Evolutionary conservation across 1,140 invertebrate species (phyloP).

Genomic region (Ylistrum balloti): DNA sequence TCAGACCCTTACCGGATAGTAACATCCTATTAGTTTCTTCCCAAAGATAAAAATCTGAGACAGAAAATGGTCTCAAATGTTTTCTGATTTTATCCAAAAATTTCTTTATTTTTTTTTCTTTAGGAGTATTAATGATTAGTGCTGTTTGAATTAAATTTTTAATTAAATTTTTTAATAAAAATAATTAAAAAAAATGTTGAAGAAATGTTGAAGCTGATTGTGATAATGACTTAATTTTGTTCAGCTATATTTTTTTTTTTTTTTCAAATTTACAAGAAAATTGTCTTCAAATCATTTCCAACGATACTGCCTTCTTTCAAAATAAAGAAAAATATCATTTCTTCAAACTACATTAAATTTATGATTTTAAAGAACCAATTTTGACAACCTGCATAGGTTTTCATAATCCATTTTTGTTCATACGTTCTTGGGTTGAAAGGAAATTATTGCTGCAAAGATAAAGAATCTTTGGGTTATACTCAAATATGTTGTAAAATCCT

Average conservation of each 20-base stretch:
- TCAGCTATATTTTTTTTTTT: no score
- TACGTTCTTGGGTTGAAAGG: no score
- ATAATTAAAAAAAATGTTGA: not conserved
- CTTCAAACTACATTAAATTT: not conserved
- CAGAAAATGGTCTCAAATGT: not conserved
- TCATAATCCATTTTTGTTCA: not conserved
- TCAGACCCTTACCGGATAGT: not conserved
- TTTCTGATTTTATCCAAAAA: not conserved
- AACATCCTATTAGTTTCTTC: not conserved
- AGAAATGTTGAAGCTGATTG: not conserved
- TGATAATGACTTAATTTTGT: not conserved
- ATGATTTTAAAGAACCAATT: not conserved
- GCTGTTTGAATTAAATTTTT: not conserved
- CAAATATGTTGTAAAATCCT: no score
- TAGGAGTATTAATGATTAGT: not conserved
- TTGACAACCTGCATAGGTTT: not conserved
- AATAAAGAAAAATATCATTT: not conserved
- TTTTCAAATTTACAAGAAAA: not conserved
- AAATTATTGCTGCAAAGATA: no score
- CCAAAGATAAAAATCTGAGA: not conserved
- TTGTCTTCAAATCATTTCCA: not conserved
- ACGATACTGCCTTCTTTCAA: not conserved
- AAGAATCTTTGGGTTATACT: no score
- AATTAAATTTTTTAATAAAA: no score
- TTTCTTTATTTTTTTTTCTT: not conserved